These are phyloP conservation scores for Damaliscus lunatus DNA, from an alignment of 2,113 vertebrate genomes.

Conservation along the genomic window DNA sequence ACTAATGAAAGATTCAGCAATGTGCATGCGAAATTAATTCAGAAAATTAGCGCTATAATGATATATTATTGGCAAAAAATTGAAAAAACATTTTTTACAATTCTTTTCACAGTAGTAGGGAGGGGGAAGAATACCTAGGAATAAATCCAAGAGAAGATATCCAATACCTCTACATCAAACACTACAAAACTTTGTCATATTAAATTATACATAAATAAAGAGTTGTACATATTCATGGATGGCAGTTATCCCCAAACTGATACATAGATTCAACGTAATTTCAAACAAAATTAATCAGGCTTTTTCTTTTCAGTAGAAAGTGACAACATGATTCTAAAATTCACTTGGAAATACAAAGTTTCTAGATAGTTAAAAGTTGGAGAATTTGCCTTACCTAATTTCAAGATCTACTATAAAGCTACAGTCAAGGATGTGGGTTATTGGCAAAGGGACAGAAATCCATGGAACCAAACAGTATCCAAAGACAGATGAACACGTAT, in stretches of 20 bases:
- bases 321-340: not conserved
- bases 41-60: not conserved
- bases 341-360: not conserved
- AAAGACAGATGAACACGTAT: not conserved
- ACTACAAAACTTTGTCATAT: not conserved
- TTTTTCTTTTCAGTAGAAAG: not conserved
- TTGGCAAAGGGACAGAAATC: not conserved
- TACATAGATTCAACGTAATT: not conserved
- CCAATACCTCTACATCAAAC: not conserved
- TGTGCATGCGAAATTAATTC: not conserved
- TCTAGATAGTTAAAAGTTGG: not conserved
- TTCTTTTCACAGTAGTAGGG: not conserved
- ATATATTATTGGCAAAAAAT: not conserved
- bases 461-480: not conserved
- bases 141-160: not conserved
- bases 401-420: not conserved
- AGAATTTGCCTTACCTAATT: not conserved
- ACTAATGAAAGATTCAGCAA: not conserved
- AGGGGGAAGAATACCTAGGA: not conserved
- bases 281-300: not conserved
- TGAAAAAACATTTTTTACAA: not conserved
- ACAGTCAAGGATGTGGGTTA: not conserved
- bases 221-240: not conserved
- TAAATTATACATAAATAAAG: not conserved
- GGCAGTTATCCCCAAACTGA: not conserved